Evolutionary conservation across 2,797 vertebrate genomes (phyloP).

Genomic region (Pseudochirops corinnae): DNA sequence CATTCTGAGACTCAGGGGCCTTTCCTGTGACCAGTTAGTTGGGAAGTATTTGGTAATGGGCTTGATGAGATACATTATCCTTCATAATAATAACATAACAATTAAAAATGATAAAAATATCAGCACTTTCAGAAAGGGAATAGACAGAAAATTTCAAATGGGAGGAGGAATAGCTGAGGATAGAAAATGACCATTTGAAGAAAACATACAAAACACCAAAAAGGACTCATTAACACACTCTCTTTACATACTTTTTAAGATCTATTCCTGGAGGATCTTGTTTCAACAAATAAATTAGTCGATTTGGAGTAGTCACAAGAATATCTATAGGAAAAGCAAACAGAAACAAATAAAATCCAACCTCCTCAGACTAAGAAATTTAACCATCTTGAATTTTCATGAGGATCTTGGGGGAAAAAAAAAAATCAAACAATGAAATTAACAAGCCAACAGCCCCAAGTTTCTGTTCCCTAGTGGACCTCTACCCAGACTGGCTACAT

Average conservation of each 20-base stretch:
- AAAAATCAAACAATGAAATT: not conserved
- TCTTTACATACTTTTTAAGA: slow-evolving; percentile 89
- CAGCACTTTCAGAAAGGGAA: slow-evolving; percentile 9
- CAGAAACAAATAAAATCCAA: slow-evolving; percentile 16
- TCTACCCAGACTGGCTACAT: not conserved
- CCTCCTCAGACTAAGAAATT: slow-evolving; percentile 34
- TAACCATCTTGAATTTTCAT: slow-evolving; percentile 34
- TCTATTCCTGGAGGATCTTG: slow-evolving; percentile 94
- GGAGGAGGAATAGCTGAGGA: slow-evolving; percentile 27
- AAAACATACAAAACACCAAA: slow-evolving; percentile 38
- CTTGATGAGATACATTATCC: slow-evolving; percentile 42
- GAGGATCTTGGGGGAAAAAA: slow-evolving; percentile 15
- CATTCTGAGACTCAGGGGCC: slow-evolving; percentile 40
- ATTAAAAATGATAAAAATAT: not conserved
- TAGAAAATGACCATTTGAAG: slow-evolving; percentile 38
- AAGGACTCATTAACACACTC: not conserved
- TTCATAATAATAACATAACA: not conserved
- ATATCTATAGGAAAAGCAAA: slow-evolving; percentile 87
- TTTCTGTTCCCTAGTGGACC: slow-evolving; percentile 24
- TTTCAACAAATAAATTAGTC: slow-evolving; percentile 94
- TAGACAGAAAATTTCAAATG: slow-evolving; percentile 7
- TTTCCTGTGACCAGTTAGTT: slow-evolving; percentile 44
- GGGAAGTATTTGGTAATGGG: slow-evolving; percentile 3
- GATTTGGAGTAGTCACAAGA: slow-evolving; percentile 97
- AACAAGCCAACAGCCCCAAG: slow-evolving; percentile 13